Conservation (phyloP, 92 coral and sea anemone genomes). For the Paramuricea clavata region DNA sequence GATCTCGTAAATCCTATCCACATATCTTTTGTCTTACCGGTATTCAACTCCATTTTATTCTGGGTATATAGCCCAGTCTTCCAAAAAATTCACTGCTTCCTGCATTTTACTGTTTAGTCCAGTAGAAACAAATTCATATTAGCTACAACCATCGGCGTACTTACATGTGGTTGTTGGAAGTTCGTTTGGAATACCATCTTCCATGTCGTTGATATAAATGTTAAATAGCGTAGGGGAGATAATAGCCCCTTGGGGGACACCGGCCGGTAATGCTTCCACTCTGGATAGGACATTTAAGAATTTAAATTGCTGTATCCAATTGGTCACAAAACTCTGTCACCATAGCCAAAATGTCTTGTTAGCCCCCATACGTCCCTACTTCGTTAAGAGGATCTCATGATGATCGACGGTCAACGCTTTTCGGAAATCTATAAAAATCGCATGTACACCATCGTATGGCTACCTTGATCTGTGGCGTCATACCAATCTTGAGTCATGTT, state of each 20-base stretch:
- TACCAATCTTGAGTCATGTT: no score
- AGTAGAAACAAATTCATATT: conserved; percentile 48
- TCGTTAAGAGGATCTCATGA: no score
- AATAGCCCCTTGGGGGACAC: background rate
- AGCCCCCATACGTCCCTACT: no score
- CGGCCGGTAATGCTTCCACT: background rate
- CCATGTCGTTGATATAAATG: no score
- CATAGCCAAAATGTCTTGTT: no score
- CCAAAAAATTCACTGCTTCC: conserved; percentile 43
- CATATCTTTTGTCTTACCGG: conserved; percentile 26
- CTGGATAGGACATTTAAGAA: background rate
- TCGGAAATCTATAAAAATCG: no score
- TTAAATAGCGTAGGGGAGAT: background rate
- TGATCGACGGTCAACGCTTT: no score
- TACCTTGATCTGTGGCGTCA: no score
- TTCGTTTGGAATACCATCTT: conserved; percentile 26
- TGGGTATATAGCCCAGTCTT: conserved; percentile 17
- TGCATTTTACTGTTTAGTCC: conserved; percentile 53
- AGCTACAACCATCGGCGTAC: conserved; percentile 66
- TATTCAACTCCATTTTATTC: conserved; percentile 52
- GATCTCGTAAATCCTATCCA: no score
- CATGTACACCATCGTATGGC: no score
- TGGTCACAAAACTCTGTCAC: no score
- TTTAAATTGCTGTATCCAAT: background rate
- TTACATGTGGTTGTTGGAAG: conserved; percentile 41